Evolutionary conservation across 2,113 vertebrate species (phyloP).

Genomic region (Oreotrochilus melanogaster): DNA sequence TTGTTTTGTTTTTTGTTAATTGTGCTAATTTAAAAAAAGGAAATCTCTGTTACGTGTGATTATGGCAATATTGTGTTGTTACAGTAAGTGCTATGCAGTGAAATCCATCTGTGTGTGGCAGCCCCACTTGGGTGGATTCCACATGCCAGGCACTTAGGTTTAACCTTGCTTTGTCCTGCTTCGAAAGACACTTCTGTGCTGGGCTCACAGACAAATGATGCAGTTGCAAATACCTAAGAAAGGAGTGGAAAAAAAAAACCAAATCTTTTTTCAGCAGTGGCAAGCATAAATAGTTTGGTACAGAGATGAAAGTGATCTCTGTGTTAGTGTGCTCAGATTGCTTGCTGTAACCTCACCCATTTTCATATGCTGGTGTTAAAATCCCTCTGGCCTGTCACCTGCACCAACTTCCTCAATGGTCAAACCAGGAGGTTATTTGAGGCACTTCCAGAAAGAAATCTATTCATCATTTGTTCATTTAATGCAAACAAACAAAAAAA

Average conservation of each 20-base stretch:
- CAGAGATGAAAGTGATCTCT: not conserved
- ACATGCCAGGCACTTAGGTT: rapidly evolving
- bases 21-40: slow-evolving; percentile 25
- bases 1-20: not conserved
- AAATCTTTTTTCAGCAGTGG: not conserved
- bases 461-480: not conserved
- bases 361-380: not conserved
- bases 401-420: not conserved
- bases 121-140: not conserved
- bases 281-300: not conserved
- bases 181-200: not conserved
- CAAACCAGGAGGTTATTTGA: not conserved
- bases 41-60: slow-evolving; percentile 10
- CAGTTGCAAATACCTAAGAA: not conserved
- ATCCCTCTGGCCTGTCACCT: not conserved
- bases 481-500: not conserved
- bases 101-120: not conserved
- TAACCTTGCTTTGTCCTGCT: not conserved
- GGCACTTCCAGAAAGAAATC: not conserved
- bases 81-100: not conserved
- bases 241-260: not conserved
- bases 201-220: not conserved
- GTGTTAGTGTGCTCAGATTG: not conserved
- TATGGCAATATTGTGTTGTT: not conserved
- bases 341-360: not conserved